Conservation (phyloP, 2,113 vertebrate species). For the Hydrochoerus hydrochaeris region DNA sequence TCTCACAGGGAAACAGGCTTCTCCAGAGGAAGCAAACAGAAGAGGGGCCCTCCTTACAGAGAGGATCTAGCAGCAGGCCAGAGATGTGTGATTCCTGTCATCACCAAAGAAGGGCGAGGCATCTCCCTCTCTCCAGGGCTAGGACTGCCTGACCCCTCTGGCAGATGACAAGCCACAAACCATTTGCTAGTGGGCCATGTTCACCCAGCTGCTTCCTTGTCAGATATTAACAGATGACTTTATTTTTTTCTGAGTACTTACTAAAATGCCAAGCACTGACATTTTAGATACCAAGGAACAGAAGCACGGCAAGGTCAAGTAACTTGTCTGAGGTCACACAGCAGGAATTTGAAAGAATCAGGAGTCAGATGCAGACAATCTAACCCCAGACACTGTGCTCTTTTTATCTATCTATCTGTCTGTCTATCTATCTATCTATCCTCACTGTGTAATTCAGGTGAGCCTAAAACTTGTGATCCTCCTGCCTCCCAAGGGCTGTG, state of each 20-base stretch:
- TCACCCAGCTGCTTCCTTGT: background rate
- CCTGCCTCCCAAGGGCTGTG: background rate
- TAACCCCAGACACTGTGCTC: background rate
- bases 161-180: background rate
- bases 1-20: background rate
- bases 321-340: background rate
- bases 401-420: background rate
- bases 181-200: background rate
- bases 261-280: conserved; percentile 49
- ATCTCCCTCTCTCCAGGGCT: background rate
- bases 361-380: background rate
- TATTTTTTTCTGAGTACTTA: background rate
- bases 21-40: background rate
- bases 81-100: background rate
- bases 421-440: background rate
- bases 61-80: background rate
- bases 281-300: conserved; percentile 14
- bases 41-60: background rate
- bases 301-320: background rate
- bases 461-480: background rate
- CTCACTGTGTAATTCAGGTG: background rate
- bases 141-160: background rate
- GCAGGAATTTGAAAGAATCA: background rate
- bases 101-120: background rate
- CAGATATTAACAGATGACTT: background rate